Evolutionary conservation across 2,113 vertebrate species (phyloP), one percentile per base, ranked within the genome.

Genomic region (Ibidorhyncha struthersii): DNA sequence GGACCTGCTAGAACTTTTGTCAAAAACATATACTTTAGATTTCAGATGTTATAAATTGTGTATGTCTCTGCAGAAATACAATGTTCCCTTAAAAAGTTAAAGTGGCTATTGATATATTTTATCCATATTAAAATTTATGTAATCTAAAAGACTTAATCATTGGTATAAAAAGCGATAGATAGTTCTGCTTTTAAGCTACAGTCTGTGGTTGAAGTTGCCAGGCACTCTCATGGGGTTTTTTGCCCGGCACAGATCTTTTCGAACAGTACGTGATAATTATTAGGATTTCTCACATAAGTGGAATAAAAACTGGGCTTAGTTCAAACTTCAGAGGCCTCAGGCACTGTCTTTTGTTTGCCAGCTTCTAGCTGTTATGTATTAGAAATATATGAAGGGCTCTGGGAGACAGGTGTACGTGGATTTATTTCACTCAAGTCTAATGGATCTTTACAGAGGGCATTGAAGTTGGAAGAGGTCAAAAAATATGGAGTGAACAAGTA

Each of bases 301-400:
- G 22, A 79, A 91, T 91, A 74, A 89, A 92, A 76, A 5, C 12
- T 59, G 13, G 55, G 36, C 56, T 92, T 84, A 69, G 52, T 87
- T 72, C 81, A 76, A 89, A 32, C 36, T 87, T 80, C 69, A 91
- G 81, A 92, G 79, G 66, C 83, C 86, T 94, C 21, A 0, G 78
- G 73, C 70, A 61, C 70, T 62, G 38, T 79, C 86, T 87, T 96
- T 95, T 49, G 87, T 93, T 96, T 93, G 9, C 49, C 66, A 85
- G 41, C 50, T 87, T 77, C 83, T 45, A 93, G 49, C n/a, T 90
- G 74, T 70, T 88, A 73, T 66, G 25, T 63, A 69, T 83, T 70
- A 90, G 85, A 96, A 82, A 76, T 72, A 90, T 30, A 70, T 53
- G 53, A 84, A 93, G 43, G 40, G 79, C 34, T 91, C 45, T 66